phyloP scores from a whole-genome alignment of 2,113 vertebrate genomes.

The Cettia cetti region DNA sequence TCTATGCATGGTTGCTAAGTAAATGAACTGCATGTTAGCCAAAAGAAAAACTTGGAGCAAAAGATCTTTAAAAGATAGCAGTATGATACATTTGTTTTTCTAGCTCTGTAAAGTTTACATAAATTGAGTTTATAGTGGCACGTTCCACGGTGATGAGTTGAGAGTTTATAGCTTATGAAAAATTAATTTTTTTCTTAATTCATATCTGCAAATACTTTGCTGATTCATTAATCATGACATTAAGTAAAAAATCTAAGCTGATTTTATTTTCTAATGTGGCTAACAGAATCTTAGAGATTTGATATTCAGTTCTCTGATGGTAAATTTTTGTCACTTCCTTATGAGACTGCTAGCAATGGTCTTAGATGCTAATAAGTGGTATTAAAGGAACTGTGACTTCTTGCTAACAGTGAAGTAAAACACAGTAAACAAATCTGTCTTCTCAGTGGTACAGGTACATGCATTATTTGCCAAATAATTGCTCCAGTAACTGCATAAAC shows the following conservation, averaged over 20 bases:
- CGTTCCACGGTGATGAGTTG: neutral
- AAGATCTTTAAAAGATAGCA: neutral
- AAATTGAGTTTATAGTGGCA: neutral
- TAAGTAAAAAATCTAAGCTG: neutral
- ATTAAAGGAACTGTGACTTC: neutral
- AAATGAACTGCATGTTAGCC: neutral
- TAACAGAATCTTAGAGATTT: neutral
- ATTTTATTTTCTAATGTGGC: neutral
- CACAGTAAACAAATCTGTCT: neutral
- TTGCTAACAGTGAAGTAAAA: neutral
- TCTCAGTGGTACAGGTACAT: neutral
- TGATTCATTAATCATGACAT: accelerated
- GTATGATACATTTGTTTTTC: neutral
- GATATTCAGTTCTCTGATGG: neutral
- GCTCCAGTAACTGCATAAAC: neutral
- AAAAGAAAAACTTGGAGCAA: neutral
- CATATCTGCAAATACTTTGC: neutral
- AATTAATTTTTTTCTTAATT: neutral
- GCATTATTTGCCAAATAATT: neutral
- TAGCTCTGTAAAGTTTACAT: neutral
- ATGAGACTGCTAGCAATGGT: neutral
- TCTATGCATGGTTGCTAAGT: neutral
- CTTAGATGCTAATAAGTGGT: neutral
- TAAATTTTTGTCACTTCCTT: neutral
- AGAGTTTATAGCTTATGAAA: neutral